Evolutionary conservation across 2,888 invertebrate genomes (phyloP).

Genomic region (Trisateles emortualis): DNA sequence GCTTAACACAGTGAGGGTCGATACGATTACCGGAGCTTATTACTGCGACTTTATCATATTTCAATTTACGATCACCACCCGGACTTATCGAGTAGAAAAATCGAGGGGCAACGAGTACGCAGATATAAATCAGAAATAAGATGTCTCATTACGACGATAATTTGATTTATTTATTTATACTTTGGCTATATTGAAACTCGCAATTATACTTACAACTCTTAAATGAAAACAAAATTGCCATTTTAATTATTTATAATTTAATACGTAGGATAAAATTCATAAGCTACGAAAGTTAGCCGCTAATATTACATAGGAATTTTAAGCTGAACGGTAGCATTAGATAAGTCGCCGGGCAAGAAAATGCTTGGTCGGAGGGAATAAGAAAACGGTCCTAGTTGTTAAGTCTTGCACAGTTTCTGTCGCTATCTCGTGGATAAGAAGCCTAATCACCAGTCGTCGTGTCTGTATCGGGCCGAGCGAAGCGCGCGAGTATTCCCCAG

Average conservation of each 20-base stretch:
- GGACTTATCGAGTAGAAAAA: constrained; percentile 84
- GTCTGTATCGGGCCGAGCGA: constrained; percentile 83
- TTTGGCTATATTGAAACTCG: constrained; percentile 12
- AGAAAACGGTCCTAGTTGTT: constrained; percentile 86
- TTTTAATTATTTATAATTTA: constrained; percentile 42
- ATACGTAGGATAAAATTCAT: constrained; percentile 60
- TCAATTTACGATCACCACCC: constrained; percentile 86
- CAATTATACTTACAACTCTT: constrained; percentile 1
- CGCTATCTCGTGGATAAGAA: constrained; percentile 86
- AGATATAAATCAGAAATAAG: constrained; percentile 82
- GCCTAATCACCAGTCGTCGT: constrained; percentile 87
- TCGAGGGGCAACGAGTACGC: constrained; percentile 69
- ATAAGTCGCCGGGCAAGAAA: constrained; percentile 83
- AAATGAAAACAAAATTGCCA: constrained; percentile 28
- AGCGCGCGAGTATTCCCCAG: constrained; percentile 80
- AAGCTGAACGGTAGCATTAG: constrained; percentile 77
- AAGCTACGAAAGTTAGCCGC: constrained; percentile 69
- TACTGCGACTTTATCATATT: constrained; percentile 85
- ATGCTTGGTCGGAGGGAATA: constrained; percentile 83
- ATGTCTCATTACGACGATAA: constrained; percentile 77
- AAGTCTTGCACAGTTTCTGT: constrained; percentile 87
- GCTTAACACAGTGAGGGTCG: constrained; percentile 65
- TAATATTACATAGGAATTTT: constrained; percentile 80
- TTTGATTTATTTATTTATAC: constrained; percentile 60
- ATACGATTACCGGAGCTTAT: constrained; percentile 78